Percentiles rank a stretch among this genome's conserved stretches.
Conservation (phyloP, 1,140 invertebrate species). For the Onthophagus taurus region DNA sequence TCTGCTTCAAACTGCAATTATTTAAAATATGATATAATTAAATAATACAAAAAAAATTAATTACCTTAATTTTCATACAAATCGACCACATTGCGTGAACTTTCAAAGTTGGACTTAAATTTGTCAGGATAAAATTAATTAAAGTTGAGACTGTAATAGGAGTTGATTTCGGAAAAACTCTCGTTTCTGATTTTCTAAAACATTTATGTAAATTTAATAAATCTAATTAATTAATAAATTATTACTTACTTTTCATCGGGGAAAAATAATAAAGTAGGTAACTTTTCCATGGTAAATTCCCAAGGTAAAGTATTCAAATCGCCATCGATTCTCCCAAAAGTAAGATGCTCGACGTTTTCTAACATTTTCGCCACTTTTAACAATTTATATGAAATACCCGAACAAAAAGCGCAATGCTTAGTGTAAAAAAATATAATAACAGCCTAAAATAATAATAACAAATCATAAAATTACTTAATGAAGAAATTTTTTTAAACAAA, state of each 20-base stretch:
- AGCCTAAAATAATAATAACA: conserved; percentile 44
- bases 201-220: conserved; percentile 14
- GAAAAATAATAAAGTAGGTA: conserved; percentile 67
- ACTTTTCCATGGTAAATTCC: conserved; percentile 64
- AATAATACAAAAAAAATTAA: conserved; percentile 3
- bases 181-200: conserved; percentile 64
- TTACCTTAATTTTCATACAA: conserved; percentile 31
- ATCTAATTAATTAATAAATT: conserved; percentile 3
- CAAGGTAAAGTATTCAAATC: conserved; percentile 72
- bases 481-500: neutral
- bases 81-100: conserved; percentile 34
- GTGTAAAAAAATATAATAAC: conserved; percentile 61
- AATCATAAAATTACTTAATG: neutral
- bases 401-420: conserved; percentile 64
- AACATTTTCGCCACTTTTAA: conserved; percentile 56
- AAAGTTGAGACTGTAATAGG: conserved; percentile 59
- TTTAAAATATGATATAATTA: neutral
- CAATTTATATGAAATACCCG: conserved; percentile 52
- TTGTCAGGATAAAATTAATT: conserved; percentile 60
- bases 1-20: conserved; percentile 22
- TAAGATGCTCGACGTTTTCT: conserved; percentile 42
- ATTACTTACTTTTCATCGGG: conserved; percentile 49
- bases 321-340: conserved; percentile 65
- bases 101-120: conserved; percentile 41
- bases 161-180: conserved; percentile 52